Percentiles rank a stretch among this genome's conserved stretches.
Conservation (phyloP, 2,888 invertebrate genomes). For the Ischnura elegans region DNA sequence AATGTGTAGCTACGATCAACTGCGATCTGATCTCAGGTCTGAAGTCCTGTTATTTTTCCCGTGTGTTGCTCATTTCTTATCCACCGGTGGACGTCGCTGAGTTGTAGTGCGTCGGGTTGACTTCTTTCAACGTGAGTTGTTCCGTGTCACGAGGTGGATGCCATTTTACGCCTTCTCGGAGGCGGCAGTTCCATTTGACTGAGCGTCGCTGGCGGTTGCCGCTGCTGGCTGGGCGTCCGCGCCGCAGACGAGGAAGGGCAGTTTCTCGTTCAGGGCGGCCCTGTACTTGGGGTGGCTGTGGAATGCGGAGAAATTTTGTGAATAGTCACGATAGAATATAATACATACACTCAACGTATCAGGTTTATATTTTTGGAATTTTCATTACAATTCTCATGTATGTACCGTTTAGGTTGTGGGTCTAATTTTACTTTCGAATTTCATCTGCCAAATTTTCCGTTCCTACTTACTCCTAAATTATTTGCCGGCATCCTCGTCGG, state of each 20-base stretch:
- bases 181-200: slow-evolving; percentile 39
- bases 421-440: no score
- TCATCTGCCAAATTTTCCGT: no score
- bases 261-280: slow-evolving; percentile 86
- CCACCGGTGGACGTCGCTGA: no score
- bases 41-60: neutral
- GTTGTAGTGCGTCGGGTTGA: neutral
- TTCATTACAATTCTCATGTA: no score
- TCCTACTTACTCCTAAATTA: no score
- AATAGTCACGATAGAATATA: neutral
- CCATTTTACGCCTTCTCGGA: slow-evolving; percentile 22
- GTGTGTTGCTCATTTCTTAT: no score
- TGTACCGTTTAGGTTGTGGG: no score
- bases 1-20: neutral
- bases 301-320: slow-evolving; percentile 70
- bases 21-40: neutral
- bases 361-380: no score
- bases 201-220: neutral
- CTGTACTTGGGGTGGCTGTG: slow-evolving; percentile 90
- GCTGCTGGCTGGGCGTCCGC: slow-evolving; percentile 73
- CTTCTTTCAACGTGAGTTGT: neutral
- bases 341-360: no score
- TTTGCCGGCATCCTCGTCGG: no score
- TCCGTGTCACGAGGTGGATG: neutral
- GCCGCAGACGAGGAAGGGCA: slow-evolving; percentile 88